Evolutionary conservation across 2,888 invertebrate species (phyloP), one percentile per base, ranked within the genome.

Genomic region (Diarsia brunnea): DNA sequence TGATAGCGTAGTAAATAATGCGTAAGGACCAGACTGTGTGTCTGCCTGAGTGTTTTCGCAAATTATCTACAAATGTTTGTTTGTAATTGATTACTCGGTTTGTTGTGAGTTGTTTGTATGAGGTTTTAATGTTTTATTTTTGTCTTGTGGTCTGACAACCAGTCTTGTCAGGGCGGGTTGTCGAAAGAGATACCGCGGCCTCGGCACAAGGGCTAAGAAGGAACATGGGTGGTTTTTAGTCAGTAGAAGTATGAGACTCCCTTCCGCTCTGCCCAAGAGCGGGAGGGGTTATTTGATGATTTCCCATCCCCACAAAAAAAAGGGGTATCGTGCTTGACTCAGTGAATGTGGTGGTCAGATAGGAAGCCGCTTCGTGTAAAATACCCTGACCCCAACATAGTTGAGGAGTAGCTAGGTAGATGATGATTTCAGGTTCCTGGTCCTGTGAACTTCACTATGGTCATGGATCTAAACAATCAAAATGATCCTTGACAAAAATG

Each of bases 1-100:
- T 83, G 87, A 90, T 89, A 87, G 82, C 77, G 85, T 86, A 83
- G 85, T 87, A 88, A 87, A 85, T 84, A 86, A 86, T 85, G 85
- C 85, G 89, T 78, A 79, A 82, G 55, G 72, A 63, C 47, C 78
- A 89, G 89, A 84, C 88, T 53, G 84, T 63, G 12, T 82, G 88
- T 76, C 89, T 82, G 71, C 87, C 38, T 68, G 12, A 51, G 53
- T 77, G 71, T 76, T 86, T 84, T 69, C 68, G 69, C 73, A 27
- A 87, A 78, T 87, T 86, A 87, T 86, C 77, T 73, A 76, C 77
- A 63, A 72, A 58, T 58, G 58, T 58, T 45, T 58, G 38, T 69
- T 58, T 71, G 38, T 60, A 31, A 84, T 67, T 55, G 49, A 74
- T 74, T 69, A 53, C 43, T 60, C 60, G 38, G 58, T 68, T 70